Conservation (phyloP, 2,888 invertebrate species). For the Leptinotarsa juncta region DNA sequence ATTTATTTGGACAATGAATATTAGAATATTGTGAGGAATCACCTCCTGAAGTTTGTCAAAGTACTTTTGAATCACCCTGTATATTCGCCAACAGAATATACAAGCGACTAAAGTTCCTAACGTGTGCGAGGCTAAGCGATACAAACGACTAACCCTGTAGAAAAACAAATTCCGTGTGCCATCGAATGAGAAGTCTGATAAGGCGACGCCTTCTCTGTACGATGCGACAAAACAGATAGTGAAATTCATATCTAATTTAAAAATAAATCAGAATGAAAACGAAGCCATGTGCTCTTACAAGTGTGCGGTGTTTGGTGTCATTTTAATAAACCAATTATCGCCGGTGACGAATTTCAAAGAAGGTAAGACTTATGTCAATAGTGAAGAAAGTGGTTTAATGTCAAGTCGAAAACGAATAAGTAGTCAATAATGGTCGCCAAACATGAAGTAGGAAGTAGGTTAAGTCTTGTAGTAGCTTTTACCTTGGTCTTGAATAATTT, state of each 20-base stretch:
- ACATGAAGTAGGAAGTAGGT: slow-evolving; percentile 5
- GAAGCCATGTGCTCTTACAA: slow-evolving; percentile 12
- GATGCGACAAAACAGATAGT: neutral
- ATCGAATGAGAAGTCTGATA: neutral
- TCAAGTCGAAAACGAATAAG: too few species aligned
- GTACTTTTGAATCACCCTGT: too few species aligned
- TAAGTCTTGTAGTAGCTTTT: slow-evolving; percentile 10
- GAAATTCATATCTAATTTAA: neutral
- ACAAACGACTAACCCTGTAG: too few species aligned
- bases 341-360: slow-evolving; percentile 31
- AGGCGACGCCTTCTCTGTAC: slow-evolving; percentile 4
- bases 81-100: too few species aligned
- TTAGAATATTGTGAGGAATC: too few species aligned
- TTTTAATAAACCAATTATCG: slow-evolving; percentile 21
- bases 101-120: too few species aligned
- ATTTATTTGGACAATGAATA: too few species aligned
- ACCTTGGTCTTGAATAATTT: slow-evolving; percentile 16
- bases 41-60: too few species aligned
- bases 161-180: too few species aligned
- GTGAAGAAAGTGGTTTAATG: neutral
- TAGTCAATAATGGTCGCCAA: too few species aligned
- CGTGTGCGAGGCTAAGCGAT: too few species aligned
- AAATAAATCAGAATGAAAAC: neutral
- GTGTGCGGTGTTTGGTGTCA: slow-evolving; percentile 6
- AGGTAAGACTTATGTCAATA: slow-evolving; percentile 24